These are phyloP conservation scores for Podarcis siculus DNA, from an alignment of 2,797 vertebrate genomes.

Conservation along the genomic window DNA sequence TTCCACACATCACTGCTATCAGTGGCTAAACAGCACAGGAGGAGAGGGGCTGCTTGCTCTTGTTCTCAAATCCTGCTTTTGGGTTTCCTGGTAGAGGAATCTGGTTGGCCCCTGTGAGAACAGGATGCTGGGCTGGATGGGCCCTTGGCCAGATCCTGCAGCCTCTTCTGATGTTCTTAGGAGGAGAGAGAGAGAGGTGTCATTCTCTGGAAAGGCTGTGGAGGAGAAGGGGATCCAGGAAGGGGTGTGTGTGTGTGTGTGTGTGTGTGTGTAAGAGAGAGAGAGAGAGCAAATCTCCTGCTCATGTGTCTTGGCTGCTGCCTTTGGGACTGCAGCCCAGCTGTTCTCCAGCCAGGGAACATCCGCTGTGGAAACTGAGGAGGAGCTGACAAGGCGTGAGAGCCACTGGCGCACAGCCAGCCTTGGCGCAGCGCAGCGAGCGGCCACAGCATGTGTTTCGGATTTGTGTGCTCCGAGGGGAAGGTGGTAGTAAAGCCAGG, in stretches of 20 bases:
- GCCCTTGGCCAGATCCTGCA: too few species aligned
- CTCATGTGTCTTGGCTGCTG: constrained; percentile 82
- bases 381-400: constrained; percentile 78
- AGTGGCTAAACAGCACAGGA: too few species aligned
- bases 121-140: too few species aligned
- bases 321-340: constrained; percentile 88
- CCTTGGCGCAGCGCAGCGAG: constrained; percentile 68
- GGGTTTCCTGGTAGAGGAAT: too few species aligned
- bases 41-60: too few species aligned
- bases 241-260: not conserved
- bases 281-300: constrained; percentile 50
- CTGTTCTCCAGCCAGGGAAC: constrained; percentile 89
- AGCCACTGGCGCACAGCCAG: constrained; percentile 73
- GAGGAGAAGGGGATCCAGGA: not conserved
- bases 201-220: not conserved
- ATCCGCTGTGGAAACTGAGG: constrained; percentile 86
- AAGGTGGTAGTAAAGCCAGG: too few species aligned
- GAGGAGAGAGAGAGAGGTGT: too few species aligned
- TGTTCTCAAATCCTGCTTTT: too few species aligned
- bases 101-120: too few species aligned
- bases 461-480: constrained; percentile 51
- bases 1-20: too few species aligned
- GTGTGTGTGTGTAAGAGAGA: not conserved
- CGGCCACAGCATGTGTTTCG: constrained; percentile 77
- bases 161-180: too few species aligned